Evolutionary conservation across 2,888 invertebrate genomes (phyloP).

Genomic region (Drosophila diplacantha): DNA sequence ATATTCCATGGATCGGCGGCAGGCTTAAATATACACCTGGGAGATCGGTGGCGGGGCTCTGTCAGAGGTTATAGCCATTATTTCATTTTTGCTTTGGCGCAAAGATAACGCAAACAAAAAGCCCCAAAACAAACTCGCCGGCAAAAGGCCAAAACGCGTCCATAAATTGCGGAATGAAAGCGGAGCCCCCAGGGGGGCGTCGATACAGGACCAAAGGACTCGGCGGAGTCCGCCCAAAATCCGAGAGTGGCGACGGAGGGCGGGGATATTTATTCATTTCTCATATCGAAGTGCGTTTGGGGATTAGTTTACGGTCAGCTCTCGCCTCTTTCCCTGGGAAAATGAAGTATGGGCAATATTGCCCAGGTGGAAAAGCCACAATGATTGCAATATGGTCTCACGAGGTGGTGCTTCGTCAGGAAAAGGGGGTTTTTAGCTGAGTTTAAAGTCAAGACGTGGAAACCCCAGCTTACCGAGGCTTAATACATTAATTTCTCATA

Average conservation of each 20-base stretch:
- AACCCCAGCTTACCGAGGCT: neutral
- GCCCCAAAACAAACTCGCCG: conserved; percentile 33
- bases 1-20: neutral
- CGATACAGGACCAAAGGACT: conserved; percentile 14
- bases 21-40: conserved; percentile 12
- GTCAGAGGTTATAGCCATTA: conserved; percentile 29
- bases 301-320: conserved; percentile 6
- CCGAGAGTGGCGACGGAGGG: neutral
- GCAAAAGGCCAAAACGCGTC: conserved; percentile 64
- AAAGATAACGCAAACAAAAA: conserved; percentile 52
- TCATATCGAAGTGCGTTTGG: conserved; percentile 19
- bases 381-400: conserved; percentile 4
- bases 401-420: too few relatives aligned
- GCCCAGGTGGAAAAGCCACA: conserved; percentile 5
- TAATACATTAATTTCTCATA: too few relatives aligned
- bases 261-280: conserved; percentile 17
- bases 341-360: conserved; percentile 7
- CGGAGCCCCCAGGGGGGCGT: conserved; percentile 33
- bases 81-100: conserved; percentile 53
- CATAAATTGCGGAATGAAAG: conserved; percentile 60
- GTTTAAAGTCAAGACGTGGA: neutral
- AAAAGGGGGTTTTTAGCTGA: neutral
- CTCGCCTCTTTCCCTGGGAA: neutral
- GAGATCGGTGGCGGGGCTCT: conserved; percentile 8
- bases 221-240: conserved; percentile 6